Conservation (phyloP, 2,113 vertebrate genomes). For the Rattus rattus region DNA sequence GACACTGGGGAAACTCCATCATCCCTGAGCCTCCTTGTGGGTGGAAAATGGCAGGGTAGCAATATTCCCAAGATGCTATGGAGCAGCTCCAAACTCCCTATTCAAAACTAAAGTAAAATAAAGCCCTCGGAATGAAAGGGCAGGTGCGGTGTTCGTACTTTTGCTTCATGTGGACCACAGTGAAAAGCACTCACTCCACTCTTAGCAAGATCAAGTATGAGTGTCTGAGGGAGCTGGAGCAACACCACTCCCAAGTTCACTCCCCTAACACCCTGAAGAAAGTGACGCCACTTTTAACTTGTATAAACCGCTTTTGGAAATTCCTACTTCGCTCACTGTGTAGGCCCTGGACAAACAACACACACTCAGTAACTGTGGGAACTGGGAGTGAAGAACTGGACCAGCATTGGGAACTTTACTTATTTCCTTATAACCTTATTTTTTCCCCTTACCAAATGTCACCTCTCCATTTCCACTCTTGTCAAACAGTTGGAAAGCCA, state of each 20-base stretch:
- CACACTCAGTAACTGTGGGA: conserved; percentile 40
- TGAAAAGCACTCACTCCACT: conserved; percentile 53
- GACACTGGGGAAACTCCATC: neutral
- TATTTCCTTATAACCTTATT: conserved; percentile 72
- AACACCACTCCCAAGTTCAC: conserved; percentile 60
- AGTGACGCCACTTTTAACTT: conserved; percentile 47
- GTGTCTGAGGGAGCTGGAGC: conserved; percentile 56
- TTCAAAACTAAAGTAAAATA: conserved; percentile 7
- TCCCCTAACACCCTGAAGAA: conserved; percentile 57
- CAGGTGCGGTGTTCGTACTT: neutral
- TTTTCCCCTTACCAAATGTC: conserved; percentile 94
- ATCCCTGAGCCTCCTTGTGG: neutral
- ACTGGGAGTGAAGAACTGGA: conserved; percentile 53
- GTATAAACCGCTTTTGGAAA: conserved; percentile 67
- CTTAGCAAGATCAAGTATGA: conserved; percentile 65
- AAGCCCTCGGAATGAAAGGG: conserved; percentile 50
- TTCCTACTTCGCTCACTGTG: conserved; percentile 21
- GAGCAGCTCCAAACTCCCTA: conserved; percentile 41
- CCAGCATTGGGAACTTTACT: conserved; percentile 57
- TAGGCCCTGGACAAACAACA: conserved; percentile 50
- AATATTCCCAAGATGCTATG: conserved; percentile 58
- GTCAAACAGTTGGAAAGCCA: conserved; percentile 99
- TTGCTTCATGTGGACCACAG: conserved; percentile 55
- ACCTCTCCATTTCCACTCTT: conserved; percentile 95
- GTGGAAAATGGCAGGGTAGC: neutral